Percentiles rank a stretch among this genome's conserved stretches.
phyloP scores from a whole-genome alignment of 2,888 invertebrate genomes.

The Lagria hirta region DNA sequence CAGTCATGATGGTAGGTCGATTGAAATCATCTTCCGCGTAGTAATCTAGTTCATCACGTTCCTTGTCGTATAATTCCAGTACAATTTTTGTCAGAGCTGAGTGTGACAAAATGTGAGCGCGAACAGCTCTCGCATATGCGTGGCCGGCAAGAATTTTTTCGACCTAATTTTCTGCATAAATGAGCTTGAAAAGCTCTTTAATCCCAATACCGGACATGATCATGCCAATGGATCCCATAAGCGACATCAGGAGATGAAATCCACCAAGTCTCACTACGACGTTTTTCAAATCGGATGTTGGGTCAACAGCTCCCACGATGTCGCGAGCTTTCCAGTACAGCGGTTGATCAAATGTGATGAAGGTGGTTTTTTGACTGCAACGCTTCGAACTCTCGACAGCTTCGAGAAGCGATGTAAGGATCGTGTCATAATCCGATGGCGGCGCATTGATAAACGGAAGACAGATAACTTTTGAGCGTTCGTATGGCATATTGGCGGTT shows the following conservation, averaged over 20 bases:
- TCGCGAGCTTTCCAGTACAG: slow-evolving; percentile 35
- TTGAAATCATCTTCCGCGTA: too few relatives aligned
- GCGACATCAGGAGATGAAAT: slow-evolving; percentile 46
- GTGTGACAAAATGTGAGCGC: slow-evolving; percentile 39
- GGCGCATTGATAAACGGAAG: slow-evolving; percentile 28
- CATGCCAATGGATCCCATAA: slow-evolving; percentile 45
- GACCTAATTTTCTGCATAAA: slow-evolving; percentile 36
- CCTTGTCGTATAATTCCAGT: slow-evolving; percentile 38
- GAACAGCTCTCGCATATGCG: slow-evolving; percentile 36
- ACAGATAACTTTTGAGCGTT: slow-evolving; percentile 24
- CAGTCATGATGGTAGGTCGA: too few relatives aligned
- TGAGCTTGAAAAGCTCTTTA: slow-evolving; percentile 36
- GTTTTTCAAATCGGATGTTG: slow-evolving; percentile 41
- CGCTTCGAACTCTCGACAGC: slow-evolving; percentile 30
- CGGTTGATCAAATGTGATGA: slow-evolving; percentile 29
- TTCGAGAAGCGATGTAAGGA: slow-evolving; percentile 29
- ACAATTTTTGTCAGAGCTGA: slow-evolving; percentile 41
- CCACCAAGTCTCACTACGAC: slow-evolving; percentile 38
- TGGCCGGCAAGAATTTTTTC: slow-evolving; percentile 43
- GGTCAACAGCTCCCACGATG: slow-evolving; percentile 30
- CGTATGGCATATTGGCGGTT: slow-evolving; percentile 4
- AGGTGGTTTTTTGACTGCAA: slow-evolving; percentile 32
- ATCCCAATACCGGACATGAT: slow-evolving; percentile 51
- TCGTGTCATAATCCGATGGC: slow-evolving; percentile 31
- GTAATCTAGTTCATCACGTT: slow-evolving; percentile 32